Base-by-base conservation (phyloP, 2,888 invertebrate genomes). In the Lysandra bellargus region DNA sequence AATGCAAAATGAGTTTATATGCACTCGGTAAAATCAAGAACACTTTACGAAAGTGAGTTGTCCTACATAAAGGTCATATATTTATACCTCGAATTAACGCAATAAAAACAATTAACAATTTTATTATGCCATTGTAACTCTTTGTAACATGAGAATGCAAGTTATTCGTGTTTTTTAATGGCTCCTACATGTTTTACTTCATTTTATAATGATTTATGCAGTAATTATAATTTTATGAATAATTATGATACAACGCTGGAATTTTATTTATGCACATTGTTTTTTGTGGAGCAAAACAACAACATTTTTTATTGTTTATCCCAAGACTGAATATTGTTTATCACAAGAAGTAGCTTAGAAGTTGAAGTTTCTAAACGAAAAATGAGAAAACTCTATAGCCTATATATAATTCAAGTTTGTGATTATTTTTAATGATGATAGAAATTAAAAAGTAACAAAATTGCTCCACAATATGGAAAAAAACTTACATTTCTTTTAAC, bases 81-180 rank as follows among this genome's bases (percentile, higher is more conserved):
- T 64, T 30, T 64, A 61, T 61, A 64, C 4, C 33, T 17, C 69
- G 14, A 23, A 69, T 69, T 37, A 69, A 69, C 33, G 69, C 74
- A 74, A 74, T 74, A 74, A 40, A 37, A 73, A 74, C 74, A 74
- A 74, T 74, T 44, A 74, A 74, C 74, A 74, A 74, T 74, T 74
- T 74, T 44, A 74, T 74, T 23, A 44, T n/a, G 44, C 44, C 44
- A 74, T 74, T 74, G 74, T 74, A n/a, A 7, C 44, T 74, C 44
- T 74, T 40, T 74, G 40, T 40, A 44, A 44, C 23, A 44, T 69
- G 69, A 33, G 69, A 69, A 74, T 74, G 74, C 44, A 9, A 40
- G 44, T 23, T 44, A 44, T 74, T 74, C 74, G 44, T 74, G 74
- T 74, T 74, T 74, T 74, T 44, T 44, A 74, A 40, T 74, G 44